Evolutionary conservation across 2,888 invertebrate species (phyloP).

Genomic region (Eutolmus rufibarbis): DNA sequence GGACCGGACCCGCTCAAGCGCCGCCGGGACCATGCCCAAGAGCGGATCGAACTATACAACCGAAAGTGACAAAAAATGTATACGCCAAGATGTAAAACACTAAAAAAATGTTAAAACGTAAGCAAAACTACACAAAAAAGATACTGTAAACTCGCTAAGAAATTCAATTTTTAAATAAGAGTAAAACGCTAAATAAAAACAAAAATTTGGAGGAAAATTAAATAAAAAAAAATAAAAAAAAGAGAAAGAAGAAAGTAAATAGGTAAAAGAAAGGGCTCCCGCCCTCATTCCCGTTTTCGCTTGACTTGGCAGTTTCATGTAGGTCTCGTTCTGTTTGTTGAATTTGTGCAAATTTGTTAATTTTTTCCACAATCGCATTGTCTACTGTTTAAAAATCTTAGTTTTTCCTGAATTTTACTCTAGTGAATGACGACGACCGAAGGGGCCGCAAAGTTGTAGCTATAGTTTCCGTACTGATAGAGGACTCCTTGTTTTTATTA

Average conservation of each 20-base stretch:
- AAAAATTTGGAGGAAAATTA: neutral
- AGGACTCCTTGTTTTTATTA: conserved; percentile 17
- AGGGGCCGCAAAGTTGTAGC: neutral
- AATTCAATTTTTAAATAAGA: conserved; percentile 34
- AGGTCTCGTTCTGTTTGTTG: conserved; percentile 1
- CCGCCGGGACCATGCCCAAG: neutral
- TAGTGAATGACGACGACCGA: neutral
- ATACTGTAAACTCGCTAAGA: conserved; percentile 26
- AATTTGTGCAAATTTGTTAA: neutral
- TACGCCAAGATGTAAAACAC: conserved; percentile 45
- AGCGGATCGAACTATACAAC: neutral
- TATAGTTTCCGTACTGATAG: conserved; percentile 20
- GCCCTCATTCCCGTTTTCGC: neutral
- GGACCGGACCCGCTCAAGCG: neutral
- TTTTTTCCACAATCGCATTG: conserved; percentile 1
- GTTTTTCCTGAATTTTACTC: neutral
- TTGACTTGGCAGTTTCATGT: neutral
- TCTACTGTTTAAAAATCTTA: neutral
- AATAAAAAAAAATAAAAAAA: neutral
- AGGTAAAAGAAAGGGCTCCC: neutral
- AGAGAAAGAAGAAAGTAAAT: neutral
- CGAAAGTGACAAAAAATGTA: conserved; percentile 42
- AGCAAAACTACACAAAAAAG: conserved; percentile 20
- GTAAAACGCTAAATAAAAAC: conserved; percentile 16
- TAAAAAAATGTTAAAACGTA: conserved; percentile 27